phyloP scores from a whole-genome alignment of 2,888 invertebrate species.

The Malacosoma neustria region DNA sequence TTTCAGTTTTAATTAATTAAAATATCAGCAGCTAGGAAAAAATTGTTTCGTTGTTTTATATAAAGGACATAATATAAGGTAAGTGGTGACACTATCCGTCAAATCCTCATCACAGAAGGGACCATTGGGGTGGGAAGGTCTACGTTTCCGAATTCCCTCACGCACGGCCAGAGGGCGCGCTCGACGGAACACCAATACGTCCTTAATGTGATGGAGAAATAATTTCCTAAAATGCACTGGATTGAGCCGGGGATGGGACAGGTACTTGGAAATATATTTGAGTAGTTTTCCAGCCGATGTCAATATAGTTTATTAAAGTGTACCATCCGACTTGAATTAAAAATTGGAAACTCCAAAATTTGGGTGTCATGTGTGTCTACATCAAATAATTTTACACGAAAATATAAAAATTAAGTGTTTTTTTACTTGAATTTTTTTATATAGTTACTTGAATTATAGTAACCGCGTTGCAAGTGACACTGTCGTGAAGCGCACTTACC shows the following conservation, averaged over 20 bases:
- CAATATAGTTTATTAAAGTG: constrained; percentile 52
- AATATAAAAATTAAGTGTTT: too few species aligned
- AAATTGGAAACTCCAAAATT: too few species aligned
- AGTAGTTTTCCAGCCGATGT: constrained; percentile 51
- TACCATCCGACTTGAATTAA: too few species aligned
- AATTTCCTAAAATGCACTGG: constrained; percentile 65
- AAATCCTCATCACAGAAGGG: constrained; percentile 19
- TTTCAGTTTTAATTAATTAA: too few species aligned
- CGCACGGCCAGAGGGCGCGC: constrained; percentile 60
- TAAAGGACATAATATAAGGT: constrained; percentile 7
- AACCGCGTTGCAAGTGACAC: too few species aligned
- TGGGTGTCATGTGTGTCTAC: too few species aligned
- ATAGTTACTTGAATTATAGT: too few species aligned
- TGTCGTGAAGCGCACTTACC: too few species aligned
- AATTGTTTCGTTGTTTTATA: too few species aligned
- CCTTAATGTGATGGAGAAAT: constrained; percentile 61
- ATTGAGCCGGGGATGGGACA: constrained; percentile 36
- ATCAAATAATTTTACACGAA: too few species aligned
- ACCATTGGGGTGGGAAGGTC: constrained; percentile 17
- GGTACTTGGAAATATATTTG: constrained; percentile 27
- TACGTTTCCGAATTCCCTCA: constrained; percentile 47
- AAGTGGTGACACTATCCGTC: constrained; percentile 34
- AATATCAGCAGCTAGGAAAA: too few species aligned
- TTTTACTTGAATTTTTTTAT: too few species aligned
- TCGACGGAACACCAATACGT: constrained; percentile 55